phyloP scores from a whole-genome alignment of 2,797 vertebrate genomes.

The Enteromius trimaculatus region DNA sequence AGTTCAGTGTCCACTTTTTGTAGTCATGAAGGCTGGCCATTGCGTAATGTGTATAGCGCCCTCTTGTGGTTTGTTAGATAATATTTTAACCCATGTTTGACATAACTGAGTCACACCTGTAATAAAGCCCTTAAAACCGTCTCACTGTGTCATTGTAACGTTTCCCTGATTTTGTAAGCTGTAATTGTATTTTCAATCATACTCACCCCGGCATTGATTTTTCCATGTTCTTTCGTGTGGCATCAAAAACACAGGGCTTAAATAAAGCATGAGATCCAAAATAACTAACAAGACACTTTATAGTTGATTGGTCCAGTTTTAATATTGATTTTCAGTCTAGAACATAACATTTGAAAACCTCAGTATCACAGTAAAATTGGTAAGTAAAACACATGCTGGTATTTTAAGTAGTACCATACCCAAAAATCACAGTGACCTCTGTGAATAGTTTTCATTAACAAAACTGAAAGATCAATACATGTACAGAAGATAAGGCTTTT shows the following conservation, averaged over 20 bases:
- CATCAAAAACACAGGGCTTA: not conserved
- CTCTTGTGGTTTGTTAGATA: not conserved
- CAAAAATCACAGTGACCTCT: slow-evolving; percentile 36
- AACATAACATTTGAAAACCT: slow-evolving; percentile 50
- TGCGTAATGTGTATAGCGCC: not conserved
- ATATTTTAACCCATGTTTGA: not conserved
- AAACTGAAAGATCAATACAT: not conserved
- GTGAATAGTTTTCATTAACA: slow-evolving; percentile 4
- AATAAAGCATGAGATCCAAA: not conserved
- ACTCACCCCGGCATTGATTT: not conserved
- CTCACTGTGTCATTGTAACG: not conserved
- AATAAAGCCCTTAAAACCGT: not conserved
- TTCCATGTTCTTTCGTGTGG: not conserved
- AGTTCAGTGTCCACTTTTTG: not conserved
- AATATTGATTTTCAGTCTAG: slow-evolving; percentile 55
- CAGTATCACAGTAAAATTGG: slow-evolving; percentile 67
- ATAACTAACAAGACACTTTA: not conserved
- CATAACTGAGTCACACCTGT: not conserved
- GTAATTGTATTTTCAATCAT: not conserved
- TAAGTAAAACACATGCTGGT: slow-evolving; percentile 48
- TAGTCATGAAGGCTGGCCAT: too few relatives aligned
- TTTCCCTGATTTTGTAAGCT: not conserved
- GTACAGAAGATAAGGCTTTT: slow-evolving; percentile 42
- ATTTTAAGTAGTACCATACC: not conserved
- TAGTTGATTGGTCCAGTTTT: slow-evolving; percentile 68